Conservation (phyloP, 2,113 vertebrate genomes). For the Plecturocebus donacophilus region DNA sequence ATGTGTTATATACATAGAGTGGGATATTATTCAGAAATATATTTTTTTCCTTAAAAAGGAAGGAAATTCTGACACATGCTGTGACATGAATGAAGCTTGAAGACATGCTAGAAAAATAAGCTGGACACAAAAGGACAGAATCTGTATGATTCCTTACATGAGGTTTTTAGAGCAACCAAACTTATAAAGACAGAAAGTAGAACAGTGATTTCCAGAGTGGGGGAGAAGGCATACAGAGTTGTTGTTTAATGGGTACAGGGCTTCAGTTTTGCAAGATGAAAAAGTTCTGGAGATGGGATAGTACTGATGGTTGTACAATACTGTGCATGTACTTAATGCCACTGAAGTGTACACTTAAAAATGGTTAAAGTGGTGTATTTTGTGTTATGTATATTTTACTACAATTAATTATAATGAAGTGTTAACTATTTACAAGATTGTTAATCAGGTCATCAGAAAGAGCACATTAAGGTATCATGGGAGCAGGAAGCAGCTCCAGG, state of each 20-base stretch:
- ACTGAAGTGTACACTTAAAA: fast-evolving
- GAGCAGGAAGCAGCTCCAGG: background rate
- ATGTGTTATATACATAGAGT: fast-evolving
- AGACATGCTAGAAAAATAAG: background rate
- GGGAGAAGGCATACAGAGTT: too few species aligned
- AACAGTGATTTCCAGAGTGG: fast-evolving
- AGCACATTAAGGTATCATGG: fast-evolving
- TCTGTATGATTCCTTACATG: fast-evolving
- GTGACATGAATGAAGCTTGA: fast-evolving
- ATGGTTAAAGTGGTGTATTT: background rate
- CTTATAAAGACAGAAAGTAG: background rate
- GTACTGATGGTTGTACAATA: fast-evolving
- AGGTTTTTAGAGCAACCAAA: background rate
- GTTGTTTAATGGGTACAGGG: background rate
- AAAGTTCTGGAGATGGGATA: background rate
- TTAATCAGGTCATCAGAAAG: fast-evolving
- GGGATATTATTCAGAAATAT: background rate
- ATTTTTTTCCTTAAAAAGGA: background rate
- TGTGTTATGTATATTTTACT: background rate
- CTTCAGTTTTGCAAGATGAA: too few species aligned
- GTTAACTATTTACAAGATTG: fast-evolving
- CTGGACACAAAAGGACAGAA: background rate
- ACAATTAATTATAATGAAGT: background rate
- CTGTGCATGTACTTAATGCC: fast-evolving
- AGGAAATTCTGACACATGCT: background rate